Conservation (phyloP, 2,113 vertebrate species). For the Athene cunicularia region DNA sequence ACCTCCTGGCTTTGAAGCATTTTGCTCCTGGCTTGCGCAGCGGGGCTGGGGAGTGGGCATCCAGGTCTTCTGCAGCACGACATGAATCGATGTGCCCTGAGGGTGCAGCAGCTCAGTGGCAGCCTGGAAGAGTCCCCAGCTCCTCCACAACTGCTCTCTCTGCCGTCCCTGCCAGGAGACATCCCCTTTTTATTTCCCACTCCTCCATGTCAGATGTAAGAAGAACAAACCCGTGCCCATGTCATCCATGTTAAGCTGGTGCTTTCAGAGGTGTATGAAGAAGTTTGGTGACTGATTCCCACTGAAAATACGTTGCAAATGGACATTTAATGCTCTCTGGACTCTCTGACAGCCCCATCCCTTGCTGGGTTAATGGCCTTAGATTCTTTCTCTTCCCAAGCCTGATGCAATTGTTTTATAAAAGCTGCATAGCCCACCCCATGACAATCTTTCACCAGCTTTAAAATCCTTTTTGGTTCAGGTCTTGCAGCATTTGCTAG, state of each 20-base stretch:
- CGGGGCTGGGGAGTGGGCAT: background rate
- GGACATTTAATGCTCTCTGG: background rate
- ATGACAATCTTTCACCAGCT: slow-evolving; percentile 29
- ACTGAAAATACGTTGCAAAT: background rate
- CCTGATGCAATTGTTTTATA: background rate
- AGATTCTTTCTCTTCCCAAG: background rate
- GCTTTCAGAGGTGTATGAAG: background rate
- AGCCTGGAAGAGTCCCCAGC: background rate
- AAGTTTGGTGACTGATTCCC: background rate
- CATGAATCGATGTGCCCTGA: rapidly evolving
- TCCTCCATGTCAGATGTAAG: rapidly evolving
- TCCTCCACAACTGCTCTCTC: rapidly evolving
- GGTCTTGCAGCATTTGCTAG: slow-evolving; percentile 1
- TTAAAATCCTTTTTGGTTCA: slow-evolving; percentile 35
- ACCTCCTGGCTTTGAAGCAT: background rate
- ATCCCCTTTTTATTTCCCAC: background rate
- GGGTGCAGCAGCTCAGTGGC: background rate
- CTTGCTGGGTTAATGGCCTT: background rate
- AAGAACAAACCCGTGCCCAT: background rate
- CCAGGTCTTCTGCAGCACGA: background rate
- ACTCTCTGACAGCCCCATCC: background rate
- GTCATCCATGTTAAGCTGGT: background rate
- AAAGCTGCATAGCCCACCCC: background rate
- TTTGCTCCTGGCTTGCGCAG: background rate
- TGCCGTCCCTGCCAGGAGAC: background rate